A percentile compares a stretch with the other conserved stretches of the same genome.
Conservation (phyloP, 30 jellyfish, hydroid and myxozoan genomes). For the Hydra vulgaris region DNA sequence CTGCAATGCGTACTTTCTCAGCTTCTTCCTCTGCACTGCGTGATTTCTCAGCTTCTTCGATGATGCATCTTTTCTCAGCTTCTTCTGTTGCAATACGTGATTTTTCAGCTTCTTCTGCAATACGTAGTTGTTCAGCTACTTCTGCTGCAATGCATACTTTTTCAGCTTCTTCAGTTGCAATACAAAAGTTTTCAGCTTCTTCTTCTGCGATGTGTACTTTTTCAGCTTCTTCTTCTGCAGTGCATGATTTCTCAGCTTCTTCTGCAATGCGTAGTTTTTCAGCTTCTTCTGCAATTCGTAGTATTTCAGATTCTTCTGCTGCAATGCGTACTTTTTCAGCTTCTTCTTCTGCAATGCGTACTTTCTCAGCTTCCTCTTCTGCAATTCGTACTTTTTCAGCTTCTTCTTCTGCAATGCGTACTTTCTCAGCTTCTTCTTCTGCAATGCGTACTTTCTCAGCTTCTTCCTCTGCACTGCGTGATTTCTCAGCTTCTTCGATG, state of each 20-base stretch:
- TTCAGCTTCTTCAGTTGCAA: conserved; percentile 13
- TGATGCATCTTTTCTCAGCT: not conserved
- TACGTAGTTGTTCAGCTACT: not conserved
- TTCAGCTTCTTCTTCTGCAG: conserved; percentile 33
- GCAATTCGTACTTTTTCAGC: not conserved
- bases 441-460: not conserved
- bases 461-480: not conserved
- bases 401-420: not conserved
- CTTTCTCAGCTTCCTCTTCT: not conserved
- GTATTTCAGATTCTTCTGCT: conserved; percentile 21
- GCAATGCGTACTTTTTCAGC: conserved; percentile 22
- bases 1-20: not conserved
- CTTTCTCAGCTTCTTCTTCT: not conserved
- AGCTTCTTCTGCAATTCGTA: conserved; percentile 12
- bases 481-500: not conserved
- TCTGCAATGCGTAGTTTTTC: conserved; percentile 11
- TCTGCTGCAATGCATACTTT: conserved; percentile 4
- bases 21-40: conserved; percentile 1
- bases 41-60: not conserved
- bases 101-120: conserved; percentile 3
- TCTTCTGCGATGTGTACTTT: not conserved
- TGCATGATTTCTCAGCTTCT: conserved; percentile 11
- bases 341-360: not conserved
- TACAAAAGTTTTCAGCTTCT: conserved; percentile 5
- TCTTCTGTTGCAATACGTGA: not conserved